A percentile compares a stretch with the other conserved stretches of the same genome.
Conservation (phyloP, 2,888 invertebrate genomes). For the Drosophila nr. medialis region DNA sequence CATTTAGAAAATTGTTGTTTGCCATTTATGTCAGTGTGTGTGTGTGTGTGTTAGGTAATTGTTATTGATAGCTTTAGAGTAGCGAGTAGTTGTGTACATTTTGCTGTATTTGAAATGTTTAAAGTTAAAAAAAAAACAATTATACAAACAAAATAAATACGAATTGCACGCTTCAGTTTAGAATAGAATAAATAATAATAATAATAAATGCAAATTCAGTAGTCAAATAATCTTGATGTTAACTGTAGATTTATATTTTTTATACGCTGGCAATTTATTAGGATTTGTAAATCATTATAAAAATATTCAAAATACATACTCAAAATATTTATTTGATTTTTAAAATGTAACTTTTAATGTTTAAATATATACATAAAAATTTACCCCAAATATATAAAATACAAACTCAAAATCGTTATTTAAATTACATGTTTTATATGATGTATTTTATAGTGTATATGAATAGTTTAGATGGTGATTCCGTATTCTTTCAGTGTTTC, state of each 20-base stretch:
- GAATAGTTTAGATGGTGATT: slow-evolving; percentile 16
- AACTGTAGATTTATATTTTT: not conserved
- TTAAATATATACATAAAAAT: not conserved
- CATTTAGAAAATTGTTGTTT: not conserved
- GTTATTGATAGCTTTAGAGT: slow-evolving; percentile 6
- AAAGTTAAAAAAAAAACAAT: not conserved
- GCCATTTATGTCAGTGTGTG: not conserved
- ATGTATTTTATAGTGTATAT: slow-evolving; percentile 25
- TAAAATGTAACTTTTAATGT: fast-evolving
- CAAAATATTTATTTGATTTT: not conserved
- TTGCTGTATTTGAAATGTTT: not conserved
- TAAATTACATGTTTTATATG: not conserved
- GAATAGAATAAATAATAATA: not conserved
- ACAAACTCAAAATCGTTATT: not conserved
- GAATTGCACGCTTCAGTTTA: not conserved
- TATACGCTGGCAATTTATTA: not conserved
- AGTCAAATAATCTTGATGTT: not conserved
- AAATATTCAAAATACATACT: not conserved
- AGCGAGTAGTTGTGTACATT: not conserved
- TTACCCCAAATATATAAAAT: not conserved
- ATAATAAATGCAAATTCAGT: not conserved
- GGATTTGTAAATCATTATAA: not conserved
- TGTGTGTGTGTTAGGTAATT: slow-evolving; percentile 2
- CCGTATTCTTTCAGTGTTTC: slow-evolving; percentile 19
- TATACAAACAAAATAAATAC: not conserved